Conservation (phyloP, 1,140 invertebrate species). For the Carcinoscorpius rotundicauda region DNA sequence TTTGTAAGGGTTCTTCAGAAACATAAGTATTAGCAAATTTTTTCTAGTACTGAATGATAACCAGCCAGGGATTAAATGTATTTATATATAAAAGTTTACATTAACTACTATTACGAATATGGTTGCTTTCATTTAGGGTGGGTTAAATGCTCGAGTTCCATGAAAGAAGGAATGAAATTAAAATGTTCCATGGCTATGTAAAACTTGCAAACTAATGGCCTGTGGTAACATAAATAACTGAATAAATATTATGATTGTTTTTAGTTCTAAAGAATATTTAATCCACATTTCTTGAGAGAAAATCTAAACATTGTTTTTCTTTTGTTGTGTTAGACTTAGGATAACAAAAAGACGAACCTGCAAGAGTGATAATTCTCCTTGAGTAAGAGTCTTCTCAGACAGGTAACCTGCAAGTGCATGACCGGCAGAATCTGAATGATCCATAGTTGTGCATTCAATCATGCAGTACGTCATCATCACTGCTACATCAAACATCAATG, state of each 20-base stretch:
- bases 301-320: neutral
- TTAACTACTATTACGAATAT: too few relatives aligned
- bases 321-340: neutral
- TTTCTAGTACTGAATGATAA: too few relatives aligned
- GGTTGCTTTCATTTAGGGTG: too few relatives aligned
- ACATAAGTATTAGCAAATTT: too few relatives aligned
- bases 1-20: too few relatives aligned
- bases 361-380: conserved; percentile 49
- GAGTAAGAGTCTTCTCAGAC: conserved; percentile 41
- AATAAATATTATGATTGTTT: neutral
- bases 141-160: too few relatives aligned
- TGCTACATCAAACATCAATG: conserved; percentile 68
- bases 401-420: conserved; percentile 62
- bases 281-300: neutral
- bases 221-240: neutral
- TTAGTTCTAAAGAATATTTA: neutral
- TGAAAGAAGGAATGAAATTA: too few relatives aligned
- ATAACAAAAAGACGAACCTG: conserved; percentile 36
- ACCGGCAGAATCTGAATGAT: conserved; percentile 46
- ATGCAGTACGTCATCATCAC: conserved; percentile 68
- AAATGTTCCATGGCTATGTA: neutral
- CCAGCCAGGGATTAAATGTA: too few relatives aligned
- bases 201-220: neutral
- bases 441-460: conserved; percentile 43
- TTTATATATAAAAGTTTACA: too few relatives aligned